Percentiles rank a stretch among this genome's conserved stretches.
These are phyloP conservation scores for Mionectes olivaceus DNA, from an alignment of 2,797 vertebrate species.

Conservation along the genomic window DNA sequence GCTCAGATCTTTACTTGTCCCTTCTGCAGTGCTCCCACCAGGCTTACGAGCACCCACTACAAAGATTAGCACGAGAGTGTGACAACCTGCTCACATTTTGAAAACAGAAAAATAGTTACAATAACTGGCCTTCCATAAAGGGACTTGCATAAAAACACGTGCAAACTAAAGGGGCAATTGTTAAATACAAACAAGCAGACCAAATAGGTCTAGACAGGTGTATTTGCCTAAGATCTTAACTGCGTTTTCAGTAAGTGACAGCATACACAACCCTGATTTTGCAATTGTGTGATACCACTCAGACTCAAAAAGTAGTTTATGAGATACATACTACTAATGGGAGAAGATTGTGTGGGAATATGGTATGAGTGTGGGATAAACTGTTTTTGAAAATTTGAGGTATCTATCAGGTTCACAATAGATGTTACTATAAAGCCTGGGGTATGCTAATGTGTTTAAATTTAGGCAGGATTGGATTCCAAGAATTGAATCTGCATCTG, in stretches of 20 bases:
- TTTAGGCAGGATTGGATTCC: not conserved
- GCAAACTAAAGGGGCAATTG: not conserved
- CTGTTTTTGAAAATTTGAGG: not conserved
- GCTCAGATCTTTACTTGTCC: fast-evolving
- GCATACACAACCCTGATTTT: not conserved
- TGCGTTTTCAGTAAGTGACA: not conserved
- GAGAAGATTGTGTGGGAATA: not conserved
- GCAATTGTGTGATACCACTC: fast-evolving
- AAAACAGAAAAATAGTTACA: not conserved
- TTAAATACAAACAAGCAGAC: constrained; percentile 8
- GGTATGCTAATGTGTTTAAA: not conserved
- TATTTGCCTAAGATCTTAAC: not conserved
- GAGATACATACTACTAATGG: not conserved
- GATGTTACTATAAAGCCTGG: not conserved
- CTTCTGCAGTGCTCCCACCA: not conserved
- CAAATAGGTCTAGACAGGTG: not conserved
- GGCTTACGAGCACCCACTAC: fast-evolving
- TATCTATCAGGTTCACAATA: not conserved
- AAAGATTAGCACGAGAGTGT: not conserved
- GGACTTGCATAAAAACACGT: constrained; percentile 39
- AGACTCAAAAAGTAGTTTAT: not conserved
- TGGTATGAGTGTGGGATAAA: not conserved
- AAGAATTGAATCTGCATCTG: not conserved
- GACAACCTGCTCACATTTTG: not conserved
- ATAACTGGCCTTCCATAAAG: constrained; percentile 20